A percentile compares a stretch with the other conserved stretches of the same genome.
phyloP scores from a whole-genome alignment of 37 sponge, comb jelly and placozoan genomes.

The Ephydatia muelleri region DNA sequence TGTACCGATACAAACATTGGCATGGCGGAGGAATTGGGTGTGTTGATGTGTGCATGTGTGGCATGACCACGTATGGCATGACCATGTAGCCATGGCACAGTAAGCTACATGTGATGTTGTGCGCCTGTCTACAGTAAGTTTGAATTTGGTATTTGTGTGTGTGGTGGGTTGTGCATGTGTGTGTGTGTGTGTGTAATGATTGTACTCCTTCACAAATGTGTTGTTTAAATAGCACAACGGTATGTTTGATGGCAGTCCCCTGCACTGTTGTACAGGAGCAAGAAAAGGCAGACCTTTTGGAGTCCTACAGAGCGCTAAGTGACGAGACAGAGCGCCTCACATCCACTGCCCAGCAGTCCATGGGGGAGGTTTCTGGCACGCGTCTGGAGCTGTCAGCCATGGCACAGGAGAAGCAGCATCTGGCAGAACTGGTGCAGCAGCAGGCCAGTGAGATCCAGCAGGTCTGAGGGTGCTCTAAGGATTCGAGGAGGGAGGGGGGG shows the following conservation, averaged over 20 bases:
- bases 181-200: not conserved
- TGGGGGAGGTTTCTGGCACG: conserved; percentile 49
- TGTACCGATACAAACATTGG: not conserved
- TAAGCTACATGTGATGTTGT: too few species aligned
- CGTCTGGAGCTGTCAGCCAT: conserved; percentile 55
- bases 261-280: conserved; percentile 58
- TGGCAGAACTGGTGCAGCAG: conserved; percentile 64
- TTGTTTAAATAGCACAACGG: too few species aligned
- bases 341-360: conserved; percentile 56
- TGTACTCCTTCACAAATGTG: too few species aligned
- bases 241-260: not conserved
- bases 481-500: not conserved
- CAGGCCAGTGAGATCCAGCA: conserved; percentile 74
- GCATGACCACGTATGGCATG: too few species aligned
- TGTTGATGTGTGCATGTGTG: not conserved
- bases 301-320: conserved; percentile 63
- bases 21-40: not conserved
- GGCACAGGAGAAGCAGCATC: conserved; percentile 58
- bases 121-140: not conserved
- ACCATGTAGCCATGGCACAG: too few species aligned
- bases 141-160: not conserved
- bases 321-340: conserved; percentile 78
- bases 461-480: not conserved
- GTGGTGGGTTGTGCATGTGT: not conserved
- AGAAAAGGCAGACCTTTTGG: conserved; percentile 78